A percentile compares a stretch with the other conserved stretches of the same genome.
Conservation (phyloP, 2,888 invertebrate species). For the Smittia aterrima region DNA sequence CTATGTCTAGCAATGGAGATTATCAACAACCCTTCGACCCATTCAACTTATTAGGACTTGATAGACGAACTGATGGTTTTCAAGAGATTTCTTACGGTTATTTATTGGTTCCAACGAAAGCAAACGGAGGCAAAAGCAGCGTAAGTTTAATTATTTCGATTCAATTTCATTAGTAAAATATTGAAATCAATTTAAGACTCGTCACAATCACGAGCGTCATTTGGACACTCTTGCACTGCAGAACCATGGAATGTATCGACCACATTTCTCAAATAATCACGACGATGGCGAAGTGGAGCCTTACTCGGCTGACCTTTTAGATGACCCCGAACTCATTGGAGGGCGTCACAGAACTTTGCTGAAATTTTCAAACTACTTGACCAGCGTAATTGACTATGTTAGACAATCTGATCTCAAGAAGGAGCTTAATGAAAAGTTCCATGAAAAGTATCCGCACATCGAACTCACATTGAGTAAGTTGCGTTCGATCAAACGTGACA, state of each 20-base stretch:
- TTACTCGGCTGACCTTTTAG: slow-evolving; percentile 85
- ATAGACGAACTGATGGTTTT: slow-evolving; percentile 69
- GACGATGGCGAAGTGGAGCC: slow-evolving; percentile 47
- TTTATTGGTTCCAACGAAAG: slow-evolving; percentile 74
- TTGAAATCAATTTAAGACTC: not conserved
- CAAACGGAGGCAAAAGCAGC: slow-evolving; percentile 46
- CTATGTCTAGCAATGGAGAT: slow-evolving; percentile 79
- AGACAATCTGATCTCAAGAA: slow-evolving; percentile 93
- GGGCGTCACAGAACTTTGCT: slow-evolving; percentile 84
- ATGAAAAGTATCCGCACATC: slow-evolving; percentile 90
- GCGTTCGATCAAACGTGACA: slow-evolving; percentile 94
- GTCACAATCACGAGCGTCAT: slow-evolving; percentile 18
- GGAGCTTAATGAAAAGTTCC: slow-evolving; percentile 95
- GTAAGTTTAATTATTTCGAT: too few species aligned
- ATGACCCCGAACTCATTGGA: slow-evolving; percentile 88
- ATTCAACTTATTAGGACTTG: slow-evolving; percentile 79
- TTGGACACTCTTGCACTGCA: slow-evolving; percentile 54
- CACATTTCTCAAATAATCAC: too few species aligned
- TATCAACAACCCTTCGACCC: slow-evolving; percentile 70
- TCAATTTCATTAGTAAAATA: not conserved
- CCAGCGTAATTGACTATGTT: slow-evolving; percentile 95
- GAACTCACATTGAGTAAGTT: slow-evolving; percentile 94
- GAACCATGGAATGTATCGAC: slow-evolving; percentile 54
- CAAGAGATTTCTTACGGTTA: slow-evolving; percentile 87
- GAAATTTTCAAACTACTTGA: slow-evolving; percentile 88